Base-by-base conservation (phyloP, 2,888 invertebrate genomes). In the Caradrina kadenii region DNA sequence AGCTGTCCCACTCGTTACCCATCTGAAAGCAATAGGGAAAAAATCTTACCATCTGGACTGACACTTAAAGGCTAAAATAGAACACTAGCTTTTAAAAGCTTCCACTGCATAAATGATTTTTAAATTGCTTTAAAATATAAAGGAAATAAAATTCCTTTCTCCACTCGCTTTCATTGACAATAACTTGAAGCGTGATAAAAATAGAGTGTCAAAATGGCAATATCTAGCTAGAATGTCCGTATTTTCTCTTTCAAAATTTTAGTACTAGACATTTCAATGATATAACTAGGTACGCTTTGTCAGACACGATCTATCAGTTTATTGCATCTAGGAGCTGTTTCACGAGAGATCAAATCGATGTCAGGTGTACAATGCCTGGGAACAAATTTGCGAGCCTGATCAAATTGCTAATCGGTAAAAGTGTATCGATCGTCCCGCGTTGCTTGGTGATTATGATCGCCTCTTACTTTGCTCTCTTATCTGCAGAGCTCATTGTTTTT, bases 331-430 rank as follows among this genome's bases (percentile, higher is more conserved):
- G 67, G 68, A 79, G 69, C 52, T 72, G 62, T 84, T 80, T 82
- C 75, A 75, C 74, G 67, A 82, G 82, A 80, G 72, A 83, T 81
- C 76, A 79, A 79, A 75, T 81, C 69, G 65, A 71, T 78, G 85
- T 73, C 83, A 75, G 75, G 68, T 73, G 65, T 59, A 82, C 81
- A 81, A 78, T 81, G 81, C 72, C 81, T 80, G 85, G 82, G 85
- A 87, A 86, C 76, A 78, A 79, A 74, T 76, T 77, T 76, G 62
- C 79, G 76, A 86, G 87, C 83, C 84, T 82, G 86, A 85, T 87
- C 89, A 79, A 89, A 88, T 88, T 78, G 85, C 64, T 88, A 91
- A 92, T 93, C 88, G 91, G 91, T 91, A 92, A 93, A 92, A 92
- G 92, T 92, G 90, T 91, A 91, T 88, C 92, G 87, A 79, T 79